Conservation (phyloP, 2,888 invertebrate species). For the Chymomyza amoena region DNA sequence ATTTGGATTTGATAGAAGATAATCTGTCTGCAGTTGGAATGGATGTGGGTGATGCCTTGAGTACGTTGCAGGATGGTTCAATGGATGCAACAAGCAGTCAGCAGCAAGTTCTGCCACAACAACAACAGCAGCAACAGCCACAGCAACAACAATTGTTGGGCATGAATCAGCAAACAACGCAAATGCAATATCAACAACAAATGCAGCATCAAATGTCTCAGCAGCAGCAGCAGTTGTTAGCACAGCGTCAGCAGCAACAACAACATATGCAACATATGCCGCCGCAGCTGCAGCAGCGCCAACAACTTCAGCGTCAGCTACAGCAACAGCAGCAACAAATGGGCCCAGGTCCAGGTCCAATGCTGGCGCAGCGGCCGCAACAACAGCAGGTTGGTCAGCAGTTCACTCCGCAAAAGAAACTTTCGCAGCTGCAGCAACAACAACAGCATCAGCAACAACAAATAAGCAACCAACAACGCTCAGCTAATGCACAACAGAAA, state of each 20-base stretch:
- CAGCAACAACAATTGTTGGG: constrained; percentile 21
- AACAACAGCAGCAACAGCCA: constrained; percentile 10
- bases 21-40: constrained; percentile 79
- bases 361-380: constrained; percentile 23
- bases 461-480: constrained; percentile 19
- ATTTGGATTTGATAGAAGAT: constrained; percentile 78
- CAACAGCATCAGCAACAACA: constrained; percentile 39
- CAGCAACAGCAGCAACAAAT: constrained; percentile 44
- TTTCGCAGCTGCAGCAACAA: constrained; percentile 30
- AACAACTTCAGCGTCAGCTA: constrained; percentile 39
- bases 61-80: constrained; percentile 51
- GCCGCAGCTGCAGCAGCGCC: constrained; percentile 25
- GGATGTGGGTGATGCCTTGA: constrained; percentile 64
- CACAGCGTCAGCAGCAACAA: constrained; percentile 26
- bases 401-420: constrained; percentile 5
- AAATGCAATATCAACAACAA: constrained; percentile 32
- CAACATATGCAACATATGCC: constrained; percentile 40
- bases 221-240: constrained; percentile 20
- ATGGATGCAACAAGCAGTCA: constrained; percentile 11
- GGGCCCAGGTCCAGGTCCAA: constrained; percentile 9
- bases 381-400: constrained; percentile 29
- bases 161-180: constrained; percentile 27
- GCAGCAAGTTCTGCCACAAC: constrained; percentile 42
- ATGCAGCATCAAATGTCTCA: constrained; percentile 38
- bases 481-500: constrained; percentile 75